Conservation (phyloP, 2,113 vertebrate species). For the Sigmodon hispidus region DNA sequence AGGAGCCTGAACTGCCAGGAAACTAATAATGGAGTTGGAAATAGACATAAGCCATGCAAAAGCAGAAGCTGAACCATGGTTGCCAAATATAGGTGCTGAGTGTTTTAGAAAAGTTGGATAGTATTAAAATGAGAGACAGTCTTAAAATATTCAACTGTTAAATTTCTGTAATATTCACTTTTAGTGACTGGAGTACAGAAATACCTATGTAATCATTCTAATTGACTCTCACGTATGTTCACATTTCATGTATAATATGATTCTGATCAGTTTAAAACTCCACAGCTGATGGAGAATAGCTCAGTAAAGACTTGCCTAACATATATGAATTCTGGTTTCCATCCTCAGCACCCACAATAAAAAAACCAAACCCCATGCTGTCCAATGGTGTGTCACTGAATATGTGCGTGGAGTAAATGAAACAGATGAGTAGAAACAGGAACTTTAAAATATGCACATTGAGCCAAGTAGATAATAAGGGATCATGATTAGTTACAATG, state of each 20-base stretch:
- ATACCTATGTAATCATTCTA: background rate
- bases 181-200: too few species aligned
- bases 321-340: background rate
- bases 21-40: background rate
- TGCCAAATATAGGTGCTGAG: background rate
- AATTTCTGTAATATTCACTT: background rate
- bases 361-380: too few species aligned
- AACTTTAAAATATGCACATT: background rate
- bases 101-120: background rate
- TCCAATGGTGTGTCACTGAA: background rate
- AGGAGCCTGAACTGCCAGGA: background rate
- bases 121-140: background rate
- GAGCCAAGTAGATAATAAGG: background rate
- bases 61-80: background rate
- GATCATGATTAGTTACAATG: too few species aligned
- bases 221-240: background rate
- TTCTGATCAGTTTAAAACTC: background rate
- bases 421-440: background rate
- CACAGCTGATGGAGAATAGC: background rate
- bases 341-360: background rate
- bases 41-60: too few species aligned
- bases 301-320: background rate
- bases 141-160: background rate
- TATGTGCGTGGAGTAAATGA: background rate
- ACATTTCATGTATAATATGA: background rate